These are phyloP conservation scores for Athene noctua DNA, from an alignment of 2,113 vertebrate genomes.

Conservation along the genomic window DNA sequence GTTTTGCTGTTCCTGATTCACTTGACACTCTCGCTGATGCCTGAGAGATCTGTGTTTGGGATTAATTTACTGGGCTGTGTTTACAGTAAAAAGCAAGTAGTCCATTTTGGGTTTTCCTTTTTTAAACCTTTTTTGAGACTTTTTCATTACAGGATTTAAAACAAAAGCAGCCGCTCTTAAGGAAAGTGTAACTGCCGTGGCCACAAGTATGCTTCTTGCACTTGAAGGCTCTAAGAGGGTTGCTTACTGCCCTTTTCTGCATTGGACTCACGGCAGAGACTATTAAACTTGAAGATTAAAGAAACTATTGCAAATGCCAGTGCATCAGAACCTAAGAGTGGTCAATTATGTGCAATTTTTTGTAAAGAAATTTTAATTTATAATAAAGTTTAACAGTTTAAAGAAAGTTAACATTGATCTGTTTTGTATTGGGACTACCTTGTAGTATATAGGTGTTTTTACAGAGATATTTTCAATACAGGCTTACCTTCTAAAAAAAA, in stretches of 20 bases:
- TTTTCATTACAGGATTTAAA: conserved; percentile 85
- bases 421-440: conserved; percentile 75
- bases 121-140: conserved; percentile 77
- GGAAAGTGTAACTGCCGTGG: conserved; percentile 80
- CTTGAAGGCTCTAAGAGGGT: conserved; percentile 83
- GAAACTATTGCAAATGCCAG: conserved; percentile 82
- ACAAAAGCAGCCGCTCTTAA: conserved; percentile 81
- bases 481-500: conserved; percentile 50
- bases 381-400: conserved; percentile 91
- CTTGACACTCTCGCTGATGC: conserved; percentile 80
- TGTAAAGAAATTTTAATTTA: conserved; percentile 88
- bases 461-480: conserved; percentile 73
- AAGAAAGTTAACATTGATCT: conserved; percentile 79
- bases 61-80: conserved; percentile 79
- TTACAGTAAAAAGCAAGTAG: conserved; percentile 80
- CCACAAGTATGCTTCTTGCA: conserved; percentile 82
- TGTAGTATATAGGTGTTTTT: conserved; percentile 77
- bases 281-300: conserved; percentile 84
- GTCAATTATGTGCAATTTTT: conserved; percentile 91
- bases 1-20: conserved; percentile 80
- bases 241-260: conserved; percentile 75
- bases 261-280: conserved; percentile 88
- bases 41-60: conserved; percentile 80
- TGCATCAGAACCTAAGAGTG: conserved; percentile 85
- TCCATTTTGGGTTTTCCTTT: conserved; percentile 73